A percentile compares a stretch with the other conserved stretches of the same genome.
Evolutionary conservation across 30 jellyfish, hydroid and myxozoan genomes (phyloP).

Genomic region (Pelagia noctiluca): DNA sequence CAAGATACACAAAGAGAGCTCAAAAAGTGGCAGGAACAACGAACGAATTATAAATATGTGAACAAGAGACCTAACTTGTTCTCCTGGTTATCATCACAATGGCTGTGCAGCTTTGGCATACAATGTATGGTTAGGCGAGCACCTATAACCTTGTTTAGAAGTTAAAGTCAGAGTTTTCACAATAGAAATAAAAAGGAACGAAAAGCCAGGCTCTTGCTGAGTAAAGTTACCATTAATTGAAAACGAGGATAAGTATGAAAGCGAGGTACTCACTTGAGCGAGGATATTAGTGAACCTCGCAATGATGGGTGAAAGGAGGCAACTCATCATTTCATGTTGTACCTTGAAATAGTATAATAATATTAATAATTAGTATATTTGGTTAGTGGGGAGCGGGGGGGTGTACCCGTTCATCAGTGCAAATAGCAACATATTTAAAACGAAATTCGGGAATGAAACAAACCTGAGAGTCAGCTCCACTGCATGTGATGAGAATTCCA

Average conservation of each 20-base stretch:
- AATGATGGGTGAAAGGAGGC: slow-evolving; percentile 82
- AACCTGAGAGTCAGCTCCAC: slow-evolving; percentile 85
- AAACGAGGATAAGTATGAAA: too few relatives aligned
- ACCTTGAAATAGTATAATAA: background rate
- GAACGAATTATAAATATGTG: too few relatives aligned
- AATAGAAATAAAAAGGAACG: background rate
- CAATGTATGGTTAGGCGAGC: background rate
- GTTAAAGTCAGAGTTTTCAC: background rate
- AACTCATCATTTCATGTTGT: slow-evolving; percentile 46
- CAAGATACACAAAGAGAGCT: too few relatives aligned
- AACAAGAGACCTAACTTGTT: too few relatives aligned
- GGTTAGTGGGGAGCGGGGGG: too few relatives aligned
- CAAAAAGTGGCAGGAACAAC: too few relatives aligned
- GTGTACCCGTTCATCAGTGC: background rate
- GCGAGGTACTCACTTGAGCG: slow-evolving; percentile 48
- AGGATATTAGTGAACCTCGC: slow-evolving; percentile 52
- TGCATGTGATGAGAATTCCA: slow-evolving; percentile 82
- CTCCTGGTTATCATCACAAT: too few relatives aligned
- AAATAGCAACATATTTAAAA: background rate
- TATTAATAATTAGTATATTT: too few relatives aligned
- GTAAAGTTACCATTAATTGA: too few relatives aligned
- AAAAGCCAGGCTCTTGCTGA: too few relatives aligned
- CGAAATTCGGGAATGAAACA: background rate
- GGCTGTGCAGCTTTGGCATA: too few relatives aligned
- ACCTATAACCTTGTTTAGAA: background rate